A percentile compares a stretch with the other conserved stretches of the same genome.
These are phyloP conservation scores for Thripadectes ignobilis DNA, from an alignment of 2,797 vertebrate genomes.

Conservation along the genomic window DNA sequence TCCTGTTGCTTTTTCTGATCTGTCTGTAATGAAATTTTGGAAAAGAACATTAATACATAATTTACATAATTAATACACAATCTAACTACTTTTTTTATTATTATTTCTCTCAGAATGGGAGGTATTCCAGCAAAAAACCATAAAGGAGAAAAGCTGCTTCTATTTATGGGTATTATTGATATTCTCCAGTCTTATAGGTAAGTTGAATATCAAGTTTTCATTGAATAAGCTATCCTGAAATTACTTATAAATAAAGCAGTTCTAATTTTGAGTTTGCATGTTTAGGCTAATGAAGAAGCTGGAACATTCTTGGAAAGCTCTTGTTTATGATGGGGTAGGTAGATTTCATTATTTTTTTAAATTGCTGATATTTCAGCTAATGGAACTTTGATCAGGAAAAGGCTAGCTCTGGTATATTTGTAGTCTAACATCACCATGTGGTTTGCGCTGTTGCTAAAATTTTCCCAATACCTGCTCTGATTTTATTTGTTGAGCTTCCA, in stretches of 20 bases:
- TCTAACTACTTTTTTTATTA: not conserved
- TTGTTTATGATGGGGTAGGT: conserved; percentile 96
- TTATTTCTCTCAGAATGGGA: conserved; percentile 86
- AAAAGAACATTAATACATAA: not conserved
- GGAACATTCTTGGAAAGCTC: conserved; percentile 98
- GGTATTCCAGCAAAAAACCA: conserved; percentile 96
- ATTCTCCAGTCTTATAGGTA: conserved; percentile 98
- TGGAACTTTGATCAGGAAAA: not conserved
- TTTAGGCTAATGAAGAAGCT: conserved; percentile 95
- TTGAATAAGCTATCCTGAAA: not conserved
- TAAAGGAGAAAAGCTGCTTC: conserved; percentile 92
- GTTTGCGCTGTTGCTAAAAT: not conserved
- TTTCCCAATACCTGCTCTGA: not conserved
- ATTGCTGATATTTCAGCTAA: not conserved
- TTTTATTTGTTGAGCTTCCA: not conserved
- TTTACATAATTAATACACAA: not conserved
- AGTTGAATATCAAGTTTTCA: conserved; percentile 20
- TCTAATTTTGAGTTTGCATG: conserved; percentile 16
- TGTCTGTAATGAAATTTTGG: not conserved
- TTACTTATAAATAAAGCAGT: not conserved
- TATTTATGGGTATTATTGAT: conserved; percentile 98
- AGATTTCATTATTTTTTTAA: not conserved
- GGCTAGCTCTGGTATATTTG: not conserved
- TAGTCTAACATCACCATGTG: not conserved
- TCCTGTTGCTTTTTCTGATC: not conserved